Evolutionary conservation across 1,140 invertebrate genomes (phyloP).

Genomic region (Pachyrhynchus sulphureomaculatus): DNA sequence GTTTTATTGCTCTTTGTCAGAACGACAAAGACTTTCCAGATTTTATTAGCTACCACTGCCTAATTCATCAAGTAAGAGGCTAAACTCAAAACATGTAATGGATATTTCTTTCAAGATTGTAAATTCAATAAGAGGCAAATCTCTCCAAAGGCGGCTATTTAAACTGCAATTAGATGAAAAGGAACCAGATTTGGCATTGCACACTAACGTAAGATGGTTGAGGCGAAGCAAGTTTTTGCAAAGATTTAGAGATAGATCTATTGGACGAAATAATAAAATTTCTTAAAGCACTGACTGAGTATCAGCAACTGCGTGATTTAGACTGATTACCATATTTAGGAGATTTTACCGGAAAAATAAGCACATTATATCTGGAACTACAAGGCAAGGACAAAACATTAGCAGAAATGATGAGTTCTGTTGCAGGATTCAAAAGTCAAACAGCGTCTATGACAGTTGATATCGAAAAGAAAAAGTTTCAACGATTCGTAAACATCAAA

Average conservation of each 20-base stretch:
- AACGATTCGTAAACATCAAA: too few relatives aligned
- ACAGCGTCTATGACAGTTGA: conserved; percentile 17
- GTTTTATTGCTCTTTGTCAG: conserved; percentile 39
- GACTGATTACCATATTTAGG: too few relatives aligned
- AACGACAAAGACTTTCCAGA: conserved; percentile 42
- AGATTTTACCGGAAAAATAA: too few relatives aligned
- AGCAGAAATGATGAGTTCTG: conserved; percentile 38
- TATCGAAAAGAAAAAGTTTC: conserved; percentile 7
- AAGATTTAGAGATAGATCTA: conserved; percentile 40
- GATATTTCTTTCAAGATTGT: conserved; percentile 48
- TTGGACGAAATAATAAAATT: conserved; percentile 44
- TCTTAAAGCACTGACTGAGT: conserved; percentile 9
- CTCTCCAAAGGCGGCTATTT: conserved; percentile 40
- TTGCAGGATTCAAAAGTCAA: conserved; percentile 16
- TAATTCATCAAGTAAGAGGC: conserved; percentile 47
- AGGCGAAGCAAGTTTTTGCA: conserved; percentile 43
- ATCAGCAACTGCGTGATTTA: too few relatives aligned
- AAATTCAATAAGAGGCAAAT: conserved; percentile 47
- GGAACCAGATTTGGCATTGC: conserved; percentile 36
- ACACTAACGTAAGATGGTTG: conserved; percentile 41
- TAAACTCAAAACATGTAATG: conserved; percentile 46
- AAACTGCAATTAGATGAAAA: conserved; percentile 39
- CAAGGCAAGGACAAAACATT: conserved; percentile 8
- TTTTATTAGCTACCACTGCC: conserved; percentile 45
- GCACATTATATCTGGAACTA: background rate